phyloP scores from a whole-genome alignment of 1,140 invertebrate genomes.

The Harpegnathos saltator region DNA sequence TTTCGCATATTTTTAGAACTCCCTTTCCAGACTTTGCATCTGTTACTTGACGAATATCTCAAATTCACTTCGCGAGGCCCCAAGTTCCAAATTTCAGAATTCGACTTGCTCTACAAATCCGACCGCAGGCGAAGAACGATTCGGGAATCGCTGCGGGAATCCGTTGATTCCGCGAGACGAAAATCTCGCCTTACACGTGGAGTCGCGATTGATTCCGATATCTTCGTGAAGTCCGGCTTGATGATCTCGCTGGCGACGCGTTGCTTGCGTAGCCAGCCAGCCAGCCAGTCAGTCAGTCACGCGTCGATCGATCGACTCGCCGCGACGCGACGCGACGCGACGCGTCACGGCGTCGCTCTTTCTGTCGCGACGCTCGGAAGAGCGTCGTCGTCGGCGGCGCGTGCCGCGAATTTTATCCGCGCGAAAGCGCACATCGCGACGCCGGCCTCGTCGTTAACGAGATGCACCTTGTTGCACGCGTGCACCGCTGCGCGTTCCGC shows the following conservation, averaged over 20 bases:
- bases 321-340: slow-evolving; percentile 41
- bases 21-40: no score
- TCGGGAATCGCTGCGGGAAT: no score
- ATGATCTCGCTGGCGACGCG: neutral
- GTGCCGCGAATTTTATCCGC: slow-evolving; percentile 22
- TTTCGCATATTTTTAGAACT: neutral
- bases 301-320: slow-evolving; percentile 65
- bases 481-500: slow-evolving; percentile 8
- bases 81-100: neutral
- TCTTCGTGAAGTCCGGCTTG: neutral
- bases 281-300: slow-evolving; percentile 45
- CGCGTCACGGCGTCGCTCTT: slow-evolving; percentile 34
- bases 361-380: slow-evolving; percentile 34
- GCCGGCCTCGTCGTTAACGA: neutral
- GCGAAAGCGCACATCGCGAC: neutral
- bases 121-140: neutral
- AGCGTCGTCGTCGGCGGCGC: neutral
- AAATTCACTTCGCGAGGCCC: no score
- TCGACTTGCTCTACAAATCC: neutral
- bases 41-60: no score
- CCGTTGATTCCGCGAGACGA: neutral
- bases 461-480: neutral
- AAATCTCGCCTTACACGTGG: neutral
- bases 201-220: neutral
- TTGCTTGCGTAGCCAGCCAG: slow-evolving; percentile 29